These are phyloP conservation scores for Macroteleia sp. DNA, from an alignment of 2,888 invertebrate genomes.

Conservation along the genomic window DNA sequence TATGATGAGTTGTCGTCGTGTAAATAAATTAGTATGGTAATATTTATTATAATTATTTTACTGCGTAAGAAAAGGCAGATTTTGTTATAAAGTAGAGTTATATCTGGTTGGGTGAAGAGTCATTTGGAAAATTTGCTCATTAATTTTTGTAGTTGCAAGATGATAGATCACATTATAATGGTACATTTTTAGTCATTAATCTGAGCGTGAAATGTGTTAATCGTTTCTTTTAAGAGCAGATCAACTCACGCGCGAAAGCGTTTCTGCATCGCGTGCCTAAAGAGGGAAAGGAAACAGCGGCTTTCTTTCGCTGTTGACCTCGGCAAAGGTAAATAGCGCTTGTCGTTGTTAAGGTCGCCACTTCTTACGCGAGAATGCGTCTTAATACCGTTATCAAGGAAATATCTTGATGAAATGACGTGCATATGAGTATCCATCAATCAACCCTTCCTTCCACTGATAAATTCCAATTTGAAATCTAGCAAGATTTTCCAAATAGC, in stretches of 20 bases:
- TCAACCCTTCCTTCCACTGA: slow-evolving; percentile 37
- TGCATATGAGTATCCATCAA: slow-evolving; percentile 18
- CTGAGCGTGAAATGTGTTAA: slow-evolving; percentile 19
- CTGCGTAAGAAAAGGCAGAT: no score
- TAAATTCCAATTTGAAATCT: no score
- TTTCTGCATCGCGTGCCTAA: slow-evolving; percentile 26
- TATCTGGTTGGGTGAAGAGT: not conserved
- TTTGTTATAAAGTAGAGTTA: no score
- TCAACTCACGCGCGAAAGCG: slow-evolving; percentile 44
- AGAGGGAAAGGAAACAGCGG: slow-evolving; percentile 47
- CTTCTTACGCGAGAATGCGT: slow-evolving; percentile 19
- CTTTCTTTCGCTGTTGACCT: slow-evolving; percentile 58
- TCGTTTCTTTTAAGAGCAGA: slow-evolving; percentile 22
- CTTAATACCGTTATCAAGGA: slow-evolving; percentile 55
- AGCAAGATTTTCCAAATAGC: no score
- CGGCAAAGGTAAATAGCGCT: slow-evolving; percentile 49
- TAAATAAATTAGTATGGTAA: no score
- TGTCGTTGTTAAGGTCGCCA: slow-evolving; percentile 46
- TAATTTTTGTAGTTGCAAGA: not conserved
- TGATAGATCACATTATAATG: slow-evolving; percentile 11
- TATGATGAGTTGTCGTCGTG: no score
- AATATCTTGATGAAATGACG: slow-evolving; percentile 24
- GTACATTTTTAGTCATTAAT: slow-evolving; percentile 19
- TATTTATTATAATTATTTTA: no score
- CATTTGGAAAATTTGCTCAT: not conserved